phyloP scores from a whole-genome alignment of 2,888 invertebrate genomes.

The Watsonalla cultraria region DNA sequence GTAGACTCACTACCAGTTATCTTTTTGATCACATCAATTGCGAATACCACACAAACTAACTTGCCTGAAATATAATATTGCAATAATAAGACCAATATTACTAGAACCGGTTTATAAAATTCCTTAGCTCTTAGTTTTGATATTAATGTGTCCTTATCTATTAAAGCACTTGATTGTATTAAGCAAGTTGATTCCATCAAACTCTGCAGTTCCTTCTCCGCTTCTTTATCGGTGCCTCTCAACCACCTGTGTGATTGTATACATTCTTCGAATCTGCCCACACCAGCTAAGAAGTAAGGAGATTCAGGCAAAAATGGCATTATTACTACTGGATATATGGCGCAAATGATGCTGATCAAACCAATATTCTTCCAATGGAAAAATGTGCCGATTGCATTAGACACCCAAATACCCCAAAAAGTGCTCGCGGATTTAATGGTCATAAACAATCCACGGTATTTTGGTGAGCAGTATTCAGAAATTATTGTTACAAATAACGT shows the following conservation, averaged over 20 bases:
- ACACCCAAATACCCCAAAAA: slow-evolving; percentile 22
- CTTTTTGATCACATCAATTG: neutral
- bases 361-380: slow-evolving; percentile 15
- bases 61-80: neutral
- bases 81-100: neutral
- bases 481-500: slow-evolving; percentile 5
- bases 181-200: slow-evolving; percentile 9
- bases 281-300: slow-evolving; percentile 20
- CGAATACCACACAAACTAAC: neutral
- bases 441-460: slow-evolving; percentile 18
- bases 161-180: neutral
- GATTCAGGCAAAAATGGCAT: slow-evolving; percentile 15
- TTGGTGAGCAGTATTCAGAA: slow-evolving; percentile 21
- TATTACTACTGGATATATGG: slow-evolving; percentile 12
- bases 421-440: slow-evolving; percentile 23
- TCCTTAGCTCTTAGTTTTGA: neutral
- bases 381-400: slow-evolving; percentile 9
- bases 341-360: slow-evolving; percentile 15
- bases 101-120: neutral
- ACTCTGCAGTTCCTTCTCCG: slow-evolving; percentile 18
- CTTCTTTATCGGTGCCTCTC: slow-evolving; percentile 20
- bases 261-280: slow-evolving; percentile 21
- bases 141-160: too few relatives aligned
- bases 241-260: slow-evolving; percentile 22
- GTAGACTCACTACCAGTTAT: neutral